Evolutionary conservation across 2,797 vertebrate species (phyloP).

Genomic region (Pseudocheirus occidentalis): DNA sequence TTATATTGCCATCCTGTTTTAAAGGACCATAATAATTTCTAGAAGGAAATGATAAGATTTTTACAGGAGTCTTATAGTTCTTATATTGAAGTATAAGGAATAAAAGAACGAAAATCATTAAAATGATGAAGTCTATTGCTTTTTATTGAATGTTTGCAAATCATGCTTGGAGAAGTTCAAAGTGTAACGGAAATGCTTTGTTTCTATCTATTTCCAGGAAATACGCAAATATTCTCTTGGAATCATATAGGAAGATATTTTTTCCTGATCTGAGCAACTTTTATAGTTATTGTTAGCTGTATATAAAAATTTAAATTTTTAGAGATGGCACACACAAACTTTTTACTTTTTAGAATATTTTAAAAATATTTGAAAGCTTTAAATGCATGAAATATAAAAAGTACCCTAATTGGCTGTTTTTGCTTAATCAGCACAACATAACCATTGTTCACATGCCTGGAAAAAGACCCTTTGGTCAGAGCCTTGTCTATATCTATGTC

Average conservation of each 20-base stretch:
- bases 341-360: constrained; percentile 55
- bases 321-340: constrained; percentile 12
- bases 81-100: constrained; percentile 50
- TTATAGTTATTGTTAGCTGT: constrained; percentile 26
- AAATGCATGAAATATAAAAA: constrained; percentile 31
- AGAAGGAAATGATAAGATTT: constrained; percentile 6
- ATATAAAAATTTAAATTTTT: constrained; percentile 48
- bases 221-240: constrained; percentile 6
- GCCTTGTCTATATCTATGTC: constrained; percentile 95
- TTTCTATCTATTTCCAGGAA: constrained; percentile 50
- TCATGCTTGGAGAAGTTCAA: constrained; percentile 34
- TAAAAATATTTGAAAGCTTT: constrained; percentile 40
- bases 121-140: constrained; percentile 29
- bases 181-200: constrained; percentile 37
- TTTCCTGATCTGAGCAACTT: constrained; percentile 28
- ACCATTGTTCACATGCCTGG: constrained; percentile 95
- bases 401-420: constrained; percentile 58
- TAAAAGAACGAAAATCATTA: constrained; percentile 45
- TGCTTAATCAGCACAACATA: constrained; percentile 91
- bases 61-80: background rate
- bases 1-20: background rate
- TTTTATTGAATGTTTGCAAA: constrained; percentile 49
- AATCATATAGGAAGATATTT: constrained; percentile 28
- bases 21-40: constrained; percentile 4
- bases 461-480: constrained; percentile 98